Evolutionary conservation across 2,113 vertebrate genomes (phyloP).

Genomic region (Apistogramma diplotaenia): DNA sequence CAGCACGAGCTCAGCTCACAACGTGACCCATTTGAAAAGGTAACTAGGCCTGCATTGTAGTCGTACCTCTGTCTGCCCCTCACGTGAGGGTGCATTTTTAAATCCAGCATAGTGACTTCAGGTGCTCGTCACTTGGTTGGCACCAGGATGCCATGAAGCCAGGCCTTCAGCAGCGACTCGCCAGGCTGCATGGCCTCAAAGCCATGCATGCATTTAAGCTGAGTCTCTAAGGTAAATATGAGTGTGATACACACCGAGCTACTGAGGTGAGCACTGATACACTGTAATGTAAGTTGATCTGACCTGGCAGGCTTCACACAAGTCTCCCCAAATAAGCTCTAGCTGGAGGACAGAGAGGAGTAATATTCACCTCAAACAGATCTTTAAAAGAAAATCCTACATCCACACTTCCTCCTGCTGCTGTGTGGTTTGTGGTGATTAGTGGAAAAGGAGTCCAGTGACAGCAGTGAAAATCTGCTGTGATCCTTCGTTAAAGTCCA

Average conservation of each 20-base stretch:
- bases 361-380: not conserved
- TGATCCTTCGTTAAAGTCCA: not conserved
- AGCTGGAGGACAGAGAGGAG: not conserved
- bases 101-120: not conserved
- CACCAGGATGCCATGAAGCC: not conserved
- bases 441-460: no score
- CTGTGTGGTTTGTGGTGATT: accelerated
- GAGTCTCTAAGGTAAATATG: not conserved
- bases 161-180: not conserved
- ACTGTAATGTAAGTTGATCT: conserved; percentile 2
- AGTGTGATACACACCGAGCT: not conserved
- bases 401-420: not conserved
- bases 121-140: not conserved
- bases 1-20: not conserved
- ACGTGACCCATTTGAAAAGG: not conserved
- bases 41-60: not conserved
- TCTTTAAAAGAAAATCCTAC: not conserved
- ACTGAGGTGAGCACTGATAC: not conserved
- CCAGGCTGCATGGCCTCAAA: not conserved
- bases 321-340: not conserved
- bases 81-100: not conserved
- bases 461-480: not conserved
- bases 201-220: not conserved
- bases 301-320: not conserved
- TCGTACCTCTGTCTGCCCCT: not conserved